Conservation (phyloP, 2,888 invertebrate genomes). For the Ophion costatus region DNA sequence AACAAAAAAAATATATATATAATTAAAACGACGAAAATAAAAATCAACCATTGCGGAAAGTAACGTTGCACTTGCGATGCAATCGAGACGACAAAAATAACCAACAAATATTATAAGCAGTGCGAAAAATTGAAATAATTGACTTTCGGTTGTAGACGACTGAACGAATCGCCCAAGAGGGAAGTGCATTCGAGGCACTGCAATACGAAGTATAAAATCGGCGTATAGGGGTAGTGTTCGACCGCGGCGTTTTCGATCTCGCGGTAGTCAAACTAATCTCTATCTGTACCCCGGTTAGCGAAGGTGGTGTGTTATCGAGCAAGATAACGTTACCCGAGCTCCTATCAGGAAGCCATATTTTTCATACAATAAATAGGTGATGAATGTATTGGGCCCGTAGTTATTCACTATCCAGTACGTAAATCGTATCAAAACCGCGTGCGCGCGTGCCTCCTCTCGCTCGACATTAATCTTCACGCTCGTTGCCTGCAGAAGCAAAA, state of each 20-base stretch:
- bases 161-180: neutral
- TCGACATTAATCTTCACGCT: neutral
- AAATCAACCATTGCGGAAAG: neutral
- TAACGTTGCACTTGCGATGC: neutral
- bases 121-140: neutral
- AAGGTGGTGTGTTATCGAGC: constrained; percentile 78
- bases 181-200: neutral
- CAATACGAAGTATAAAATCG: neutral
- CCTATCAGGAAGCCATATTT: constrained; percentile 82
- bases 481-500: neutral
- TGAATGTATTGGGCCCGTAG: constrained; percentile 79
- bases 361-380: constrained; percentile 82
- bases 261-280: constrained; percentile 80
- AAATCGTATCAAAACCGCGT: constrained; percentile 69
- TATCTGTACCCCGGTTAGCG: constrained; percentile 76
- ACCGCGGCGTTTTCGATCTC: constrained; percentile 37
- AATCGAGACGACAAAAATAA: neutral
- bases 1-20: neutral
- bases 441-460: constrained; percentile 13
- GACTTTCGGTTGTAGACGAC: neutral
- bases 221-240: constrained; percentile 14
- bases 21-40: neutral
- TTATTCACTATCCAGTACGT: constrained; percentile 73
- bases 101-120: neutral
- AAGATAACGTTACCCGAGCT: constrained; percentile 82